These are phyloP conservation scores for Phthorimaea operculella DNA, from an alignment of 1,140 invertebrate genomes.

Conservation along the genomic window DNA sequence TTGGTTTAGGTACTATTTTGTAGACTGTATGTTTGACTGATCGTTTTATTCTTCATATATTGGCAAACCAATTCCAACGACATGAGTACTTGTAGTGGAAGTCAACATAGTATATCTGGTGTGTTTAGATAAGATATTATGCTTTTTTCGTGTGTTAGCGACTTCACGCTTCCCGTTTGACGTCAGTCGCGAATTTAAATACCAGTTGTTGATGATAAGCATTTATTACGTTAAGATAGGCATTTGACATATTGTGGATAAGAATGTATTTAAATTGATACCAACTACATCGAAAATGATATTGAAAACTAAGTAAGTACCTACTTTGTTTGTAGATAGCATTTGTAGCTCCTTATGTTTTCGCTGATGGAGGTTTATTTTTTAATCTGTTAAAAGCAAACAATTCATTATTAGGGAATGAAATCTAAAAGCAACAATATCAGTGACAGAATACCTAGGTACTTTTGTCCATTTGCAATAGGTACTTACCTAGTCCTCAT, in stretches of 20 bases:
- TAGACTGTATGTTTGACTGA: not conserved
- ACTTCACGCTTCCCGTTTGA: slow-evolving; percentile 17
- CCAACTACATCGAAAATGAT: too few relatives aligned
- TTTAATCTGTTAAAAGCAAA: too few relatives aligned
- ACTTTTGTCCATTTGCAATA: too few relatives aligned
- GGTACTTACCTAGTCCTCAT: too few relatives aligned
- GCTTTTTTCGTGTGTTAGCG: slow-evolving; percentile 1
- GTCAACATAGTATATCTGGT: not conserved
- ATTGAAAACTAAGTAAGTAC: too few relatives aligned
- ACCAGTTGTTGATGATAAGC: not conserved
- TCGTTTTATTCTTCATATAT: not conserved
- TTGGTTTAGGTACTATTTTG: not conserved
- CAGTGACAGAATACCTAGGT: too few relatives aligned
- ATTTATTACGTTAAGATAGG: not conserved
- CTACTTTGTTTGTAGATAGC: too few relatives aligned
- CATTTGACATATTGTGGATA: not conserved
- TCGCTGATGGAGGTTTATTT: too few relatives aligned
- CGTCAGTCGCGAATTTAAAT: slow-evolving; percentile 12
- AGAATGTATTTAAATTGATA: not conserved
- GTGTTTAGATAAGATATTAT: slow-evolving; percentile 15
- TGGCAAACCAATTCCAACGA: not conserved
- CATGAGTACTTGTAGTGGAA: not conserved
- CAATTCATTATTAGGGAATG: too few relatives aligned
- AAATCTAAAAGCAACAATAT: too few relatives aligned
- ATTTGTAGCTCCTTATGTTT: too few relatives aligned